Evolutionary conservation across 2,113 vertebrate species (phyloP), one percentile per base, ranked within the genome.

Genomic region (Tragelaphus imberbis): DNA sequence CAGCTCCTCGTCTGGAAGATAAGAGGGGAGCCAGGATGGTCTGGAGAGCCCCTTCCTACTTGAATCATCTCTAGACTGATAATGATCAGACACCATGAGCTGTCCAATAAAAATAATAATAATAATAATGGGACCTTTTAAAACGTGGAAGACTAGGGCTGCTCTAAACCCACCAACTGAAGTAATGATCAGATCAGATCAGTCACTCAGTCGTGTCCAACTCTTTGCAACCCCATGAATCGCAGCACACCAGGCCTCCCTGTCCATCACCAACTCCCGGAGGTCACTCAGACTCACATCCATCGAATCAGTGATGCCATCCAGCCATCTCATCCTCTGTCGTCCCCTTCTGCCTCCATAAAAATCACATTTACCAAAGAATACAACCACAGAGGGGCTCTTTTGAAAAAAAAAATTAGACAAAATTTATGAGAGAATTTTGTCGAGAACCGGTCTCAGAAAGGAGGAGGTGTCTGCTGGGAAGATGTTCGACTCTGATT

Each of bases 1-100:
- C 58, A 40, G 47, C n/a, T 49, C 63, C 44, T 81, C 3, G 1
- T n/a, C 65, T 65, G 1, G n/a, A 40, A 84, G 47, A 44, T 13
- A 17, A 47, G 25, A n/a, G 3, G 6, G 9, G 15, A 12, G 8
- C 16, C 0, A 0, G 19, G 11, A 55, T 23, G 9, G 2, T 40
- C 56, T 75, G 23, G 21, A 33, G 79, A 89, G 40, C 3, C 87
- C n/a, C 14, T 82, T 27, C 23, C 55, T 77, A 3, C 49, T 59
- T 0, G 0, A 4, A 17, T 40, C 9, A 33, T 25, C 30, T 58
- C 21, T 44, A 86, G 65, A 16, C 44, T 3, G 2, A 0, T 19
- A 82, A 81, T 3, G 5, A n/a, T 58, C 9, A 80, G 6, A 25
- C 27, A 59, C 36, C n/a, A n/a, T 85, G 63, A 63, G 63, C 75